Percentiles rank a stretch among this genome's conserved stretches.
phyloP scores from a whole-genome alignment of 2,113 vertebrate genomes.

The Bubo bubo region DNA sequence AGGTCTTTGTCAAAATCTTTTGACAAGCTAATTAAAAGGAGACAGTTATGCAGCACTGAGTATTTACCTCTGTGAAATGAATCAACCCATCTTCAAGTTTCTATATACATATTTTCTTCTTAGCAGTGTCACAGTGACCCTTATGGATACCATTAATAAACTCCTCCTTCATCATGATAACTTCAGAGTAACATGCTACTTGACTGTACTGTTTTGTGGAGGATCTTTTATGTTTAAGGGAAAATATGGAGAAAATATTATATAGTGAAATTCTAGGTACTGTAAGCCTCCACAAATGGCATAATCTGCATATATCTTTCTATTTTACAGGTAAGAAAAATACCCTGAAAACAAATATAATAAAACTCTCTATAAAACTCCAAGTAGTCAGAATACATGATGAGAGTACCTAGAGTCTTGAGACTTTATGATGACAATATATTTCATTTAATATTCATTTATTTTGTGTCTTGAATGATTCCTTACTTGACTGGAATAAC shows the following conservation, averaged over 20 bases:
- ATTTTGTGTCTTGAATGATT: not conserved
- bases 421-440: not conserved
- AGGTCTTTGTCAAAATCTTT: conserved; percentile 79
- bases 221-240: not conserved
- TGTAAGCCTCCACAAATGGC: not conserved
- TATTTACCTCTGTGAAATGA: conserved; percentile 78
- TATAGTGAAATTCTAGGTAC: not conserved
- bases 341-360: not conserved
- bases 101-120: conserved; percentile 55
- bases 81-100: conserved; percentile 68
- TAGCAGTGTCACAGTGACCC: conserved; percentile 62
- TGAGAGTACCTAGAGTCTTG: not conserved
- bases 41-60: conserved; percentile 57
- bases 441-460: not conserved
- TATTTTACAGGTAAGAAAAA: not conserved
- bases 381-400: not conserved
- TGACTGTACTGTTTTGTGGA: not conserved
- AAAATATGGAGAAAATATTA: not conserved
- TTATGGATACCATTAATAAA: conserved; percentile 50
- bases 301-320: not conserved
- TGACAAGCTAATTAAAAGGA: conserved; percentile 81
- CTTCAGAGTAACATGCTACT: not conserved
- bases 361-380: not conserved
- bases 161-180: conserved; percentile 11
- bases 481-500: not conserved